These are phyloP conservation scores for Limanda limanda DNA, from an alignment of 2,113 vertebrate genomes.

Conservation along the genomic window DNA sequence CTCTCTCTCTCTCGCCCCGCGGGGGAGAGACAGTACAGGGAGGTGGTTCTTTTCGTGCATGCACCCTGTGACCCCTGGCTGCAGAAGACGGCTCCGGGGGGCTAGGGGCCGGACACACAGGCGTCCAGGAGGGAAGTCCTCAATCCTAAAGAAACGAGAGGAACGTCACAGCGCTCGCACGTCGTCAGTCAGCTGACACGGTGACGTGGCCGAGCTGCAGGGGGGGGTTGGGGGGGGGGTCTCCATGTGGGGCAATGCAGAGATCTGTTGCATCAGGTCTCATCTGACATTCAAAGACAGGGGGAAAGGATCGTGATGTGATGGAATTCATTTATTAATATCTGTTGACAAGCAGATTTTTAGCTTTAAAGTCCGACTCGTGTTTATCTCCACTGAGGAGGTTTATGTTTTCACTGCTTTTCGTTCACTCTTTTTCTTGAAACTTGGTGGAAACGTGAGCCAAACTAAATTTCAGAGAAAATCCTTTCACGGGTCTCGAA, in stretches of 20 bases:
- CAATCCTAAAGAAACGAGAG: not conserved
- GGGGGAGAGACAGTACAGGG: not conserved
- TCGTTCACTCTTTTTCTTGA: too few species aligned
- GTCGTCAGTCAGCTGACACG: conserved; percentile 59
- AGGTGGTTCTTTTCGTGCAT: conserved; percentile 14
- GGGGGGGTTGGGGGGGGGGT: not conserved
- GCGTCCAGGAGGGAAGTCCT: conserved; percentile 17
- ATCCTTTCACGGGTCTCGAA: too few species aligned
- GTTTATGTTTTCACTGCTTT: too few species aligned
- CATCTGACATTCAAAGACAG: conserved; percentile 7
- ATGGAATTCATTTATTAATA: too few species aligned
- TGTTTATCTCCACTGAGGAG: too few species aligned
- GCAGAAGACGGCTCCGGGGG: not conserved
- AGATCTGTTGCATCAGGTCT: conserved; percentile 34
- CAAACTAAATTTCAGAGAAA: too few species aligned
- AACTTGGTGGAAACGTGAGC: too few species aligned
- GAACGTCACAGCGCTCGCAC: conserved; percentile 20
- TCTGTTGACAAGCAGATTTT: too few species aligned
- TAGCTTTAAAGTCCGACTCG: too few species aligned
- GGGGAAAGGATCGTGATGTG: too few species aligned
- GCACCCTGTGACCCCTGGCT: conserved; percentile 19
- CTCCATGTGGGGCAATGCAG: conserved; percentile 17
- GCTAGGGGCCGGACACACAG: not conserved
- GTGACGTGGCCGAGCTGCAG: conserved; percentile 31
- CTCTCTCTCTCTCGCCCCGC: not conserved